These are phyloP conservation scores for Solen grandis DNA, from an alignment of 1,140 invertebrate species.

Conservation along the genomic window DNA sequence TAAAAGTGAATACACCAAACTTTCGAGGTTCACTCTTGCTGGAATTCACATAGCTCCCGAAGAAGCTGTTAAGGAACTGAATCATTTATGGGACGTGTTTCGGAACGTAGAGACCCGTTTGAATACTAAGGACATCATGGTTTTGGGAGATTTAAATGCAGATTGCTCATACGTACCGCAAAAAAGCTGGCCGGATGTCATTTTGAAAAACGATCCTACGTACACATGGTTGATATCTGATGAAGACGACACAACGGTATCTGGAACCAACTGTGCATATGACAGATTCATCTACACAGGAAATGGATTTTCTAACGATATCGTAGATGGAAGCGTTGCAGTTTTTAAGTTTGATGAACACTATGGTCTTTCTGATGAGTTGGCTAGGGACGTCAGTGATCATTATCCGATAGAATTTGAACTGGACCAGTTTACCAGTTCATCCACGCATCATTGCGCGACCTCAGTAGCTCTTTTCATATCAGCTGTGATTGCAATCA, in stretches of 20 bases:
- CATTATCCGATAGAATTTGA: background rate
- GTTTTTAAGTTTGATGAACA: constrained; percentile 28
- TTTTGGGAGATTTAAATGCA: constrained; percentile 78
- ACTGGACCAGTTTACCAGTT: too few relatives aligned
- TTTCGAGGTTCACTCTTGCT: constrained; percentile 8
- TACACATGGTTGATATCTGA: constrained; percentile 75
- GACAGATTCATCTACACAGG: constrained; percentile 62
- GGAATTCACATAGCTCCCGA: constrained; percentile 47
- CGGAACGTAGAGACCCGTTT: background rate
- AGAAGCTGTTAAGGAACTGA: constrained; percentile 33
- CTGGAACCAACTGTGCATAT: constrained; percentile 74
- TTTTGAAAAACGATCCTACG: constrained; percentile 33
- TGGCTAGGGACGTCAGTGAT: background rate
- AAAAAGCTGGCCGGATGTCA: constrained; percentile 58
- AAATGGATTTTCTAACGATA: background rate
- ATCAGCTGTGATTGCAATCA: too few relatives aligned
- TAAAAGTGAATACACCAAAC: constrained; percentile 13
- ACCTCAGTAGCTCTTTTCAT: too few relatives aligned
- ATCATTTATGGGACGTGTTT: constrained; percentile 1
- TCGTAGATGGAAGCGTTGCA: background rate
- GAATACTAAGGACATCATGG: constrained; percentile 47
- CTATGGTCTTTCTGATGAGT: background rate
- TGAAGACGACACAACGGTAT: constrained; percentile 72
- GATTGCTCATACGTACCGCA: constrained; percentile 72
- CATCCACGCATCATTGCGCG: too few relatives aligned